Conservation (phyloP, 2,113 vertebrate species). For the Burhinus oedicnemus region DNA sequence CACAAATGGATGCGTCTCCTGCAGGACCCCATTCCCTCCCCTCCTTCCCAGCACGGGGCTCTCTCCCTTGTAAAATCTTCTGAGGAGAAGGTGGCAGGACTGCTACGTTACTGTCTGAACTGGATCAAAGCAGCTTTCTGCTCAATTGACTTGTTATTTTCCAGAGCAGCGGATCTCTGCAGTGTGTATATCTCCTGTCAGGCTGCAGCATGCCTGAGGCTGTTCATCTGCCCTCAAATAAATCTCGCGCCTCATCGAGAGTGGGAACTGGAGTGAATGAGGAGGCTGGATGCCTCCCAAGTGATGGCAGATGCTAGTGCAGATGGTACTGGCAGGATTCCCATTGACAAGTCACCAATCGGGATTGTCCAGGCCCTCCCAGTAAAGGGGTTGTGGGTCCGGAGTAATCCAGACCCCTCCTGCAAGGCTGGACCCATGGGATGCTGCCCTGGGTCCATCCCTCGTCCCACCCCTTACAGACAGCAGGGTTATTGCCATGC, state of each 20-base stretch:
- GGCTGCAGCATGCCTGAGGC: neutral
- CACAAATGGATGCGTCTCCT: accelerated
- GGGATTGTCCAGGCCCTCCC: neutral
- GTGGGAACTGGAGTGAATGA: neutral
- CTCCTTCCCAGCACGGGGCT: neutral
- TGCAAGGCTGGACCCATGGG: neutral
- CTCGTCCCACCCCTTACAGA: neutral
- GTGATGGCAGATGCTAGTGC: neutral
- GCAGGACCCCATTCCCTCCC: neutral
- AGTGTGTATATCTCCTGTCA: neutral
- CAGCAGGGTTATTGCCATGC: neutral
- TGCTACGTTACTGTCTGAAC: neutral
- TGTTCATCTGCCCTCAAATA: neutral
- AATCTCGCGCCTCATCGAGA: neutral
- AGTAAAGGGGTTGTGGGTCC: neutral
- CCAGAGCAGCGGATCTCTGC: neutral
- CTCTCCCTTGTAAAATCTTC: neutral
- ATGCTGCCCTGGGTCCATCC: neutral
- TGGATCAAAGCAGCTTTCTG: conserved; percentile 11
- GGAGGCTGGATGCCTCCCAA: conserved; percentile 23
- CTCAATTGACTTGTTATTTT: neutral
- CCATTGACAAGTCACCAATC: neutral
- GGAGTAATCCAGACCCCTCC: neutral
- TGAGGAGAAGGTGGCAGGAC: neutral
- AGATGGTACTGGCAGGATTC: conserved; percentile 24